Percentiles rank a stretch among this genome's conserved stretches.
These are phyloP conservation scores for Rhabdornis inornatus DNA, from an alignment of 2,113 vertebrate species.

Conservation along the genomic window DNA sequence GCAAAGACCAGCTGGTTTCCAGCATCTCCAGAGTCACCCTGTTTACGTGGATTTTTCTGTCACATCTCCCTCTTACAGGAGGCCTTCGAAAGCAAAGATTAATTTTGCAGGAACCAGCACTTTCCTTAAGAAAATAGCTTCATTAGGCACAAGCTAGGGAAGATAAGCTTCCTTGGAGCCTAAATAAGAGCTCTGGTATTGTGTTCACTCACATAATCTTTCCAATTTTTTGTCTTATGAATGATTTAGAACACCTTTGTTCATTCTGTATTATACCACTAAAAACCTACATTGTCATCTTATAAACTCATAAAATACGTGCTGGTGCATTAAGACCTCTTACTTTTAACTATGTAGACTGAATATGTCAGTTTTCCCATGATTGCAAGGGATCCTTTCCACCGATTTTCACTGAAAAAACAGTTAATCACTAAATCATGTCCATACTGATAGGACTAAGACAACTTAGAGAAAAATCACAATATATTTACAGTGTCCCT, in stretches of 20 bases:
- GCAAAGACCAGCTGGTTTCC: not conserved
- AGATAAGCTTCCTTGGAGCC: not conserved
- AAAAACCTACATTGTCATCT: not conserved
- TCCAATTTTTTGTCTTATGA: not conserved
- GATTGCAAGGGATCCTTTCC: not conserved
- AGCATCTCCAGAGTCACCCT: not conserved
- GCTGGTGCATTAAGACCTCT: not conserved
- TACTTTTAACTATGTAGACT: not conserved
- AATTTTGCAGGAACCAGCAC: not conserved
- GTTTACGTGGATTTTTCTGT: not conserved
- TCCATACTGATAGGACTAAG: not conserved
- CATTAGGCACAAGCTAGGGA: not conserved
- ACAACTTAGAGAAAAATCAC: not conserved
- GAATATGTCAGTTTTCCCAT: not conserved
- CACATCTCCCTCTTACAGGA: not conserved
- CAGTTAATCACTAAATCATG: not conserved
- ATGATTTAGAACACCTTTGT: not conserved
- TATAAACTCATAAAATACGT: not conserved
- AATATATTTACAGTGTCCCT: not conserved
- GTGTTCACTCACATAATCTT: not conserved
- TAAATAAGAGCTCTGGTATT: not conserved
- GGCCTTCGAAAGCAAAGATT: not conserved
- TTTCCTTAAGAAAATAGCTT: not conserved
- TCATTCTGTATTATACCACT: not conserved
- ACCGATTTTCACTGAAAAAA: not conserved